Base-by-base conservation (phyloP, 2,113 vertebrate genomes). In the Pollachius pollachius region DNA sequence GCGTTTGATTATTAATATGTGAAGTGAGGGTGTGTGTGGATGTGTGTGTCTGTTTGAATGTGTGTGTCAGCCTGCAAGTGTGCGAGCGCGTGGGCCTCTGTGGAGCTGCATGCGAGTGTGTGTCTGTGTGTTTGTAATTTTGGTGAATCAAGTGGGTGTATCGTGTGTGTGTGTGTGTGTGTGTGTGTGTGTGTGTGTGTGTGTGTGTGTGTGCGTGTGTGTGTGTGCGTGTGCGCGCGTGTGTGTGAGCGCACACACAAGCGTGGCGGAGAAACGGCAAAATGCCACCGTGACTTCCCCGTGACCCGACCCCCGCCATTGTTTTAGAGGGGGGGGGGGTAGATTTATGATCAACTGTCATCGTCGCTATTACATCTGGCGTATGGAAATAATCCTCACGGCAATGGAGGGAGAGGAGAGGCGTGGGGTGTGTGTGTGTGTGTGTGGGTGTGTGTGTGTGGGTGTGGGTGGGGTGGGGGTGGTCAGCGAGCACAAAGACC, bases 321-420 rank as follows among this genome's bases (percentile, higher is more conserved):
- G 52, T 15, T 52, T 15, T 11, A 2, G 27, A 27, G 27, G 27
- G 27, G 52, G 52, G n/a, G 74, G 75, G 68, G 73, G 4, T 27
- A 27, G 87, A 82, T 90, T 87, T 84, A 86, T 80, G 78, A 80
- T 88, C 85, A 89, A 82, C 81, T 84, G 79, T 86, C 84, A 86
- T 88, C 76, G 75, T 76, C 81, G 82, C 74, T 66, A 73, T 86
- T 78, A 80, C 85, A 87, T 91, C 87, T 89, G 89, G 85, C 71
- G 69, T 87, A 89, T 89, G 87, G 87, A 93, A 89, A 91, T 90
- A 71, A 88, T 90, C 84, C 75, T 71, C 65, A 41, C 56, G 66
- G 81, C 84, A 83, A 71, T 73, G 80, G 76, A 72, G 76, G 83
- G 64, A 17, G 37, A 41, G 37, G 52, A 68, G 80, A 78, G 84